phyloP scores from a whole-genome alignment of 2,888 invertebrate species.

The Pollenia amentaria region DNA sequence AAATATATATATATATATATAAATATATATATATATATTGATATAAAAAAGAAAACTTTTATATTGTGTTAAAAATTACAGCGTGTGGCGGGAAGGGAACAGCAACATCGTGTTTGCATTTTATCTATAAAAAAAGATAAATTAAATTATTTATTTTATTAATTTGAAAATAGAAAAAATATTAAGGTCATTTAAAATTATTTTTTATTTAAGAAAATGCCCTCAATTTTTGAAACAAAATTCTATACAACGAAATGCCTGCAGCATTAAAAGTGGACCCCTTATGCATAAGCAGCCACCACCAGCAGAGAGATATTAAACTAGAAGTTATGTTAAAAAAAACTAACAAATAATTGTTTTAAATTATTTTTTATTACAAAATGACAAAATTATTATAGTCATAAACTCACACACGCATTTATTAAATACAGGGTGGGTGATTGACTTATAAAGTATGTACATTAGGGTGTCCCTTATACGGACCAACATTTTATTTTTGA shows the following conservation, averaged over 20 bases:
- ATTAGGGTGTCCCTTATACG: background rate
- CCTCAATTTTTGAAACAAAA: background rate
- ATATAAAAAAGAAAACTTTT: slow-evolving; percentile 29
- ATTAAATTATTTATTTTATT: background rate
- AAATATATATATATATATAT: slow-evolving; percentile 63
- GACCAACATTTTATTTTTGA: no score
- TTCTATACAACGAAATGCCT: slow-evolving; percentile 41
- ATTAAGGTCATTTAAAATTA: background rate
- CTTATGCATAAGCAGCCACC: slow-evolving; percentile 73
- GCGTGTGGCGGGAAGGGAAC: slow-evolving; percentile 5
- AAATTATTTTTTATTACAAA: slow-evolving; percentile 56
- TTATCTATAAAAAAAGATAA: slow-evolving; percentile 38
- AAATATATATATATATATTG: slow-evolving; percentile 64
- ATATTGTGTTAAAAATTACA: slow-evolving; percentile 39
- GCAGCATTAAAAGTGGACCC: slow-evolving; percentile 35
- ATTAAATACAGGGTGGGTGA: slow-evolving; percentile 47
- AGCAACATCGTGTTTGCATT: slow-evolving; percentile 31
- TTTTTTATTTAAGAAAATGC: background rate
- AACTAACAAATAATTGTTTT: slow-evolving; percentile 35
- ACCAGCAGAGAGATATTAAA: slow-evolving; percentile 62
- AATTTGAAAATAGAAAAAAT: slow-evolving; percentile 3
- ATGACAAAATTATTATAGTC: slow-evolving; percentile 46
- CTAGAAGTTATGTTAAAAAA: slow-evolving; percentile 40
- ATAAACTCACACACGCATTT: background rate
- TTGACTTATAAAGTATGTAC: slow-evolving; percentile 34